Conservation (phyloP, 1,140 invertebrate genomes). For the Coptotermes formosanus region DNA sequence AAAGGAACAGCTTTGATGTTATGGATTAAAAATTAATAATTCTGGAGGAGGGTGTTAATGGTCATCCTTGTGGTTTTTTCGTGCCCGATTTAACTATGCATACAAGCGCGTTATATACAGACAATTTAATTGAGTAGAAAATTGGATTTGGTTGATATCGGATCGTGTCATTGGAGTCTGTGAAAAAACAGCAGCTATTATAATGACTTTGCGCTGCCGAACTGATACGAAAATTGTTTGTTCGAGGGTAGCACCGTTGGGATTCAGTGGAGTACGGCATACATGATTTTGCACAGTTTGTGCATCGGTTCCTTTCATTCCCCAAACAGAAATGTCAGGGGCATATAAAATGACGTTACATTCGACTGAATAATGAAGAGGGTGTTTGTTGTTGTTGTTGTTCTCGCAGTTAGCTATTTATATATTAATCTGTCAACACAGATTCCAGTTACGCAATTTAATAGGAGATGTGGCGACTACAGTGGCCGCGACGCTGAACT, state of each 20-base stretch:
- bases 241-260: background rate
- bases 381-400: too few species aligned
- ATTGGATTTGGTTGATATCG: background rate
- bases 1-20: background rate
- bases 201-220: background rate
- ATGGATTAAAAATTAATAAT: background rate
- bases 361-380: too few species aligned
- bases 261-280: too few species aligned
- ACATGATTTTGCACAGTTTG: too few species aligned
- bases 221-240: background rate
- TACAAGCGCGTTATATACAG: background rate
- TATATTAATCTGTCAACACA: too few species aligned
- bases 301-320: too few species aligned
- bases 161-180: background rate
- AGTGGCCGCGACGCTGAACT: too few species aligned
- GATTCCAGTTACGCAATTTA: too few species aligned
- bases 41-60: background rate
- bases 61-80: background rate
- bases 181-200: background rate
- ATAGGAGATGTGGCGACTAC: too few species aligned
- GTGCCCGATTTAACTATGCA: background rate
- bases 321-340: too few species aligned
- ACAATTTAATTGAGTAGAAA: background rate
- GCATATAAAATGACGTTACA: too few species aligned
- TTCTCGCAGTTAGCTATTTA: too few species aligned